These are phyloP conservation scores for Borostomias antarcticus DNA, from an alignment of 2,797 vertebrate genomes.

Conservation along the genomic window DNA sequence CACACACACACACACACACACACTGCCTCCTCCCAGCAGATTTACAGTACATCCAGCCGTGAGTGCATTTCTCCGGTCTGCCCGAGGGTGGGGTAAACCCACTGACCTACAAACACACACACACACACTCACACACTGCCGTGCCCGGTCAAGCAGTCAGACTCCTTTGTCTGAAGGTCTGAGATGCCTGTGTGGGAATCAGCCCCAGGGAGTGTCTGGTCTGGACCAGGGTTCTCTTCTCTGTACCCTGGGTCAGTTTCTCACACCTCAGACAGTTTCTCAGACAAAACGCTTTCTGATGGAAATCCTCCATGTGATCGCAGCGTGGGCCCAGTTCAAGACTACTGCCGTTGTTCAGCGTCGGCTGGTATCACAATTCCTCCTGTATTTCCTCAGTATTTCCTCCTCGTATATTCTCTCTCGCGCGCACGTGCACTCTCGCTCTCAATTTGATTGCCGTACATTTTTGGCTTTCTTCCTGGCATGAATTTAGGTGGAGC, in stretches of 20 bases:
- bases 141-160: not conserved
- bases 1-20: constrained; percentile 4
- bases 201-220: not conserved
- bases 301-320: not conserved
- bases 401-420: too few relatives aligned
- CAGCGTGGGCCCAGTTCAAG: too few relatives aligned
- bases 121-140: not conserved
- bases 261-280: not conserved
- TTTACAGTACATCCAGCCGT: not conserved
- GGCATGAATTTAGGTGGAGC: too few relatives aligned
- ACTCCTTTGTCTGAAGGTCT: not conserved
- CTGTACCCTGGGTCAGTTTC: not conserved
- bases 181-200: not conserved
- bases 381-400: too few relatives aligned
- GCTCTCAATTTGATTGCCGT: too few relatives aligned
- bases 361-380: too few relatives aligned
- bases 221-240: not conserved
- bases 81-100: not conserved
- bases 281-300: not conserved
- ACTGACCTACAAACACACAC: not conserved
- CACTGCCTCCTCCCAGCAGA: not conserved
- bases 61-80: not conserved
- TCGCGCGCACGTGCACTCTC: too few relatives aligned
- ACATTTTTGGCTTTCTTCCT: too few relatives aligned
- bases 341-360: too few relatives aligned